These are phyloP conservation scores for Standfussiana lucernea DNA, from an alignment of 2,888 invertebrate species.

Conservation along the genomic window DNA sequence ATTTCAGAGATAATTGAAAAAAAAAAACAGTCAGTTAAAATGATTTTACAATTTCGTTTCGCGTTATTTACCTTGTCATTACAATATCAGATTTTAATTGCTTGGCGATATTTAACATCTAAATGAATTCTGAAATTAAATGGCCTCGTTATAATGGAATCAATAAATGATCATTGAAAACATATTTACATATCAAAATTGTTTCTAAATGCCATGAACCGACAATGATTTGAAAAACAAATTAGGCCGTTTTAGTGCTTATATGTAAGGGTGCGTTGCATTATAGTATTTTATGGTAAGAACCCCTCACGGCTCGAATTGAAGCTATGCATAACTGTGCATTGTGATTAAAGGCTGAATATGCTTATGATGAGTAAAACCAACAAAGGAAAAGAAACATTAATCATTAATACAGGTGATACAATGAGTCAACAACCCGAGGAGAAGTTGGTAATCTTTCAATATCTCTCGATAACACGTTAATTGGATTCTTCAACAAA, in stretches of 20 bases:
- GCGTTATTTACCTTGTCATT: slow-evolving; percentile 4
- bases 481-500: background rate
- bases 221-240: too few species aligned
- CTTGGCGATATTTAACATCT: slow-evolving; percentile 17
- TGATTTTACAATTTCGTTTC: background rate
- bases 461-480: background rate
- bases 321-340: background rate
- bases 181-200: background rate
- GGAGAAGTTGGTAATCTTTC: slow-evolving; percentile 12
- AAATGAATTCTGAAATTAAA: slow-evolving; percentile 17
- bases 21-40: slow-evolving; percentile 7
- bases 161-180: slow-evolving; percentile 15
- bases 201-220: background rate
- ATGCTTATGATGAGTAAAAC: background rate
- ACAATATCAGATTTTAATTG: slow-evolving; percentile 38
- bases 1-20: slow-evolving; percentile 33
- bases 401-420: background rate
- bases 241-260: background rate
- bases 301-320: background rate
- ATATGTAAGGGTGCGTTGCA: background rate
- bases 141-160: slow-evolving; percentile 3
- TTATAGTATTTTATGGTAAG: background rate
- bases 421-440: slow-evolving; percentile 1
- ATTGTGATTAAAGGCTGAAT: background rate
- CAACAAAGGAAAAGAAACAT: background rate